Evolutionary conservation across 2,888 invertebrate species (phyloP).

Genomic region (Drosophila ochracea): DNA sequence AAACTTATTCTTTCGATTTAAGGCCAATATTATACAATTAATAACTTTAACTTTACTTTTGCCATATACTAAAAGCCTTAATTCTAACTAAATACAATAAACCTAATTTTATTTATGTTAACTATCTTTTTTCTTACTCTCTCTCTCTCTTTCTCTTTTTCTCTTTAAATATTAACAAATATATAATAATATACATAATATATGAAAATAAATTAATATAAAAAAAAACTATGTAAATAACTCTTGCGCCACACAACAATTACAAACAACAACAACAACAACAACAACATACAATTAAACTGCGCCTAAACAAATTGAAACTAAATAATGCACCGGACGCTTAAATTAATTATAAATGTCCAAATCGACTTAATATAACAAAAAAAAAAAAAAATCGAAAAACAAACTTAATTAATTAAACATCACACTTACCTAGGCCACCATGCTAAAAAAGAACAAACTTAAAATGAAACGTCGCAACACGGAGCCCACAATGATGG

Average conservation of each 20-base stretch:
- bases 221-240: conserved; percentile 23
- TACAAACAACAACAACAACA: conserved; percentile 30
- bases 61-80: conserved; percentile 12
- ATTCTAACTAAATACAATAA: conserved; percentile 27
- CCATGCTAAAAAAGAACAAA: conserved; percentile 99
- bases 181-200: conserved; percentile 17
- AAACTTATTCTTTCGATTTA: conserved; percentile 22
- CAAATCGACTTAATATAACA: conserved; percentile 13
- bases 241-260: conserved; percentile 26
- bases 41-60: conserved; percentile 27
- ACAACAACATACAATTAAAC: conserved; percentile 26
- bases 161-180: conserved; percentile 37
- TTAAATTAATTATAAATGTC: conserved; percentile 61
- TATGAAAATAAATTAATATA: conserved; percentile 17
- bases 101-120: conserved; percentile 56
- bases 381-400: conserved; percentile 15
- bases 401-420: conserved; percentile 70
- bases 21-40: conserved; percentile 23
- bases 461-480: conserved; percentile 98
- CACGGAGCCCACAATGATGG: conserved; percentile 92
- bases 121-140: conserved; percentile 44
- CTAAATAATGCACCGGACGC: conserved; percentile 80
- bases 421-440: conserved; percentile 89
- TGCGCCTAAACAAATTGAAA: conserved; percentile 23
- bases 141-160: conserved; percentile 45